These are phyloP conservation scores for Odocoileus virginianus DNA, from an alignment of 2,113 vertebrate genomes.

Conservation along the genomic window DNA sequence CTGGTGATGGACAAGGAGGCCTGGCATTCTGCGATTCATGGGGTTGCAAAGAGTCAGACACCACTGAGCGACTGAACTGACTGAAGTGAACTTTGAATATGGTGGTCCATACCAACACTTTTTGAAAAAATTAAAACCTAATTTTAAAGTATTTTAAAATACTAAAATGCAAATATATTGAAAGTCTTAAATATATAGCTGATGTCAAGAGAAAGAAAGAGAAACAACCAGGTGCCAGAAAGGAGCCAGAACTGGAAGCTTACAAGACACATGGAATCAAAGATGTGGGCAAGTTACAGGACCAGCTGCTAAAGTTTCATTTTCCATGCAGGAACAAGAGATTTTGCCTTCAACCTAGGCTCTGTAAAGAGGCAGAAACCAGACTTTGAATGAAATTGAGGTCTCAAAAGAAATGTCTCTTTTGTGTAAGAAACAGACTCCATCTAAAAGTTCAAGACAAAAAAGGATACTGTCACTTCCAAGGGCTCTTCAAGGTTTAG, in stretches of 20 bases:
- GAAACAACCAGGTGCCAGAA: neutral
- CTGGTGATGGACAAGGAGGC: too few species aligned
- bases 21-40: too few species aligned
- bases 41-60: too few species aligned
- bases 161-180: neutral
- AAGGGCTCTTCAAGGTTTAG: neutral
- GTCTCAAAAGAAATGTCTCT: neutral
- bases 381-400: neutral
- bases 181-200: neutral
- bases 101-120: neutral
- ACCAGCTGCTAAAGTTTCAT: neutral
- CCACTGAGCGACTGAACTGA: too few species aligned
- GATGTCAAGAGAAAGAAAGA: neutral
- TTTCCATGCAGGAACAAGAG: neutral
- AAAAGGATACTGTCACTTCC: neutral
- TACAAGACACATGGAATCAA: neutral
- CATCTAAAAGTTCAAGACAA: neutral
- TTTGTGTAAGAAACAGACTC: neutral
- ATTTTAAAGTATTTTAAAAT: neutral
- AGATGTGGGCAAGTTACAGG: neutral
- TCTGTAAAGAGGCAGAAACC: neutral
- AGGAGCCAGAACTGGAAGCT: neutral
- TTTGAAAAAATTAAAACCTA: neutral
- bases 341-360: neutral
- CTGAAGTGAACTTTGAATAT: too few species aligned